phyloP scores from a whole-genome alignment of 2,888 invertebrate genomes.

The Nineta flava region DNA sequence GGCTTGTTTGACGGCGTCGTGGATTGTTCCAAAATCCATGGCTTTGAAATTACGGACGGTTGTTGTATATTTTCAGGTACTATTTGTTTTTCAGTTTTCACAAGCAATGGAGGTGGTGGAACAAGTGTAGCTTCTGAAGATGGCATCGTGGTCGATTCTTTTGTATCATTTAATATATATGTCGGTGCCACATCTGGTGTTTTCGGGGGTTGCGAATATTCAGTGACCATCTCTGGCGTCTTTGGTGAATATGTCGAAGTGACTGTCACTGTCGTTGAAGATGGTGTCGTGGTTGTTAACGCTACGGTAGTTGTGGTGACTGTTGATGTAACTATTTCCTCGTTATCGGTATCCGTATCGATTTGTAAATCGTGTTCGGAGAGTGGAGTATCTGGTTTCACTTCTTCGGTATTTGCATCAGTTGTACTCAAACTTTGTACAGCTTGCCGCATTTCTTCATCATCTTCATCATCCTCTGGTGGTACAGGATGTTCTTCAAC shows the following conservation, averaged over 20 bases:
- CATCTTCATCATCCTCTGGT: constrained; percentile 43
- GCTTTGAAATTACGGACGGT: constrained; percentile 2
- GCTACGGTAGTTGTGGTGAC: constrained; percentile 28
- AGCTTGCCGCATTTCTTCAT: constrained; percentile 71
- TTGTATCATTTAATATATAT: constrained; percentile 23
- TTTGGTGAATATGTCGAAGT: constrained; percentile 26
- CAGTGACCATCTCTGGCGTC: constrained; percentile 30
- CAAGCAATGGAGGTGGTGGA: background rate
- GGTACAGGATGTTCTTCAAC: constrained; percentile 34
- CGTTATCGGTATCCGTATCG: constrained; percentile 66
- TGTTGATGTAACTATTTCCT: constrained; percentile 33
- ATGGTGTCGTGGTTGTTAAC: too few species aligned
- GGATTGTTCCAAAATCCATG: background rate
- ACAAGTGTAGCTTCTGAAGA: background rate
- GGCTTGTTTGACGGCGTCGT: background rate
- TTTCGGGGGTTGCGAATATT: constrained; percentile 35
- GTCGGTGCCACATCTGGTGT: constrained; percentile 37
- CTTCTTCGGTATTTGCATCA: constrained; percentile 41
- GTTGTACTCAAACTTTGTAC: constrained; percentile 60
- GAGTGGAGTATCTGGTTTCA: constrained; percentile 71
- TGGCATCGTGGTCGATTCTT: background rate
- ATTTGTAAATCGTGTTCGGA: constrained; percentile 73
- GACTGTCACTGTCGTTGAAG: constrained; percentile 14
- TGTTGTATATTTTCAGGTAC: constrained; percentile 4
- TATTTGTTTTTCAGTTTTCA: constrained; percentile 1